phyloP scores from a whole-genome alignment of 2,113 vertebrate species.

The Bufo gargarizans region DNA sequence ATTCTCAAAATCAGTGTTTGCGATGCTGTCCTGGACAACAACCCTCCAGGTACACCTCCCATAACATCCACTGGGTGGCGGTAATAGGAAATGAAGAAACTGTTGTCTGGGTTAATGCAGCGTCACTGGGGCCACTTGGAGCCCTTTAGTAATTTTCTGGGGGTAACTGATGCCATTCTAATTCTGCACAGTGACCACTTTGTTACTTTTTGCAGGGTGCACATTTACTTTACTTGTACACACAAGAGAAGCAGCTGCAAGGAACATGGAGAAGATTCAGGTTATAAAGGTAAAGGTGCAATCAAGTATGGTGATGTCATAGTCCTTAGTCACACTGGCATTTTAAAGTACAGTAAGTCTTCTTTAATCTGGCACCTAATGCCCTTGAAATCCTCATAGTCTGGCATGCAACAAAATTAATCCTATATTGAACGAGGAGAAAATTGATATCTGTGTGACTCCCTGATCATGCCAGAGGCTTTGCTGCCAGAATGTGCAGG shows the following conservation, averaged over 20 bases:
- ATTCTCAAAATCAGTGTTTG: conserved; percentile 98
- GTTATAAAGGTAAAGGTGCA: conserved; percentile 91
- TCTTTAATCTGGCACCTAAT: too few species aligned
- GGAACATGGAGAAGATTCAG: conserved; percentile 98
- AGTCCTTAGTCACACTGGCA: neutral
- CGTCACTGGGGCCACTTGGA: too few species aligned
- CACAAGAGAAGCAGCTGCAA: conserved; percentile 90
- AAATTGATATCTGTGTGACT: neutral
- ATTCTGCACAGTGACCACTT: neutral
- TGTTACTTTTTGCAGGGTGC: conserved; percentile 76
- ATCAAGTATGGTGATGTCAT: neutral
- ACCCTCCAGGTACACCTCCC: conserved; percentile 84
- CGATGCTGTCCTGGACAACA: conserved; percentile 94
- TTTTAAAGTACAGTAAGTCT: neutral
- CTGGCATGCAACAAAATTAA: neutral
- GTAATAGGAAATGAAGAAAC: neutral
- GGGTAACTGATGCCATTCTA: neutral
- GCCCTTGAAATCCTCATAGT: neutral
- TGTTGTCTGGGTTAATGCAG: neutral
- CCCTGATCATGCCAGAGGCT: too few species aligned
- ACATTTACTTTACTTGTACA: conserved; percentile 97
- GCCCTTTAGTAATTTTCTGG: too few species aligned
- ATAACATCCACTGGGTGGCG: neutral
- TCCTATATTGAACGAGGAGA: neutral
- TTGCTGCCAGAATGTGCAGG: too few species aligned